Percentiles rank a stretch among this genome's conserved stretches.
phyloP scores from a whole-genome alignment of 2,113 vertebrate genomes.

The Acrocephalus kingi region DNA sequence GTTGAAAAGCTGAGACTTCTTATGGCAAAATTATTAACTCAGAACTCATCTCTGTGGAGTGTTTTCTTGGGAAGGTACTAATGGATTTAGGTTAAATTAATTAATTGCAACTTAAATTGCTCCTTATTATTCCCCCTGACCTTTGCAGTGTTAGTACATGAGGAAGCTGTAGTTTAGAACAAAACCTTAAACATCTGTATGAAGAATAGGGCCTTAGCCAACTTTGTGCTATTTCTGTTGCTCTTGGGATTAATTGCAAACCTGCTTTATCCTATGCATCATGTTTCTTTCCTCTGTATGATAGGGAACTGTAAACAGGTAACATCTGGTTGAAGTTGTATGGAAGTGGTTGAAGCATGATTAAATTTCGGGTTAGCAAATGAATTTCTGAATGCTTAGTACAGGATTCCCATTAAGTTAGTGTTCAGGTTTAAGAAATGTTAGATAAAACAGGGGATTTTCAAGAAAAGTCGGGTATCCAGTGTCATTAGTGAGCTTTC shows the following conservation, averaged over 20 bases:
- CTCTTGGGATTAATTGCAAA: neutral
- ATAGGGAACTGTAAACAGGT: neutral
- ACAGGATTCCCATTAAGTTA: neutral
- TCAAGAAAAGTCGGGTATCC: neutral
- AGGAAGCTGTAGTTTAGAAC: neutral
- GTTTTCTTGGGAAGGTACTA: neutral
- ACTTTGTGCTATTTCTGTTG: neutral
- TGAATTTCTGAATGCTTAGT: neutral
- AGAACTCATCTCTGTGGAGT: neutral
- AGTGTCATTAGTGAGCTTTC: neutral
- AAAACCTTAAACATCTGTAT: neutral
- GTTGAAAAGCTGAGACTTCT: neutral
- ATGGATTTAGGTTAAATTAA: neutral
- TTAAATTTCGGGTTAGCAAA: neutral
- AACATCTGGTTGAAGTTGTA: neutral
- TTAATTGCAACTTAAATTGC: neutral
- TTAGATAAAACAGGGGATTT: neutral
- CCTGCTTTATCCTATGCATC: neutral
- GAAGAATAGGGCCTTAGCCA: neutral
- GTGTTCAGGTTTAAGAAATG: neutral
- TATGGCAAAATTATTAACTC: neutral
- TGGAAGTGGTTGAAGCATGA: neutral
- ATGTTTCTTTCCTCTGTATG: accelerated
- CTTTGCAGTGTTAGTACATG: neutral
- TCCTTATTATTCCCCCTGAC: neutral